These are phyloP conservation scores for Diarsia rubi DNA, from an alignment of 2,888 invertebrate genomes.

Conservation along the genomic window DNA sequence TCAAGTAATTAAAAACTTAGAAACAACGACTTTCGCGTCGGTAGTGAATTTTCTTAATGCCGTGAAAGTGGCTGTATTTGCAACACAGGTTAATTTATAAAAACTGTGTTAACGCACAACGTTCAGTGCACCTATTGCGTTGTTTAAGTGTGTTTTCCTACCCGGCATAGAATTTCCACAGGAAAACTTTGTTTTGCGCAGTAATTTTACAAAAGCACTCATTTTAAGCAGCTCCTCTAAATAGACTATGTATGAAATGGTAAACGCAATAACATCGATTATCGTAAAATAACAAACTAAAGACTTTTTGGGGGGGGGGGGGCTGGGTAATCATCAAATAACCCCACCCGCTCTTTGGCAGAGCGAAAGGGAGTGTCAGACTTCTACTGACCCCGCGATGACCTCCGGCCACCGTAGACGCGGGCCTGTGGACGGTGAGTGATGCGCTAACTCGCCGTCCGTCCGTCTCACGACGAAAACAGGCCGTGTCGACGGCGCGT, in stretches of 20 bases:
- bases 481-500: too few species aligned
- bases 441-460: too few species aligned
- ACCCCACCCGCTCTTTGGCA: too few species aligned
- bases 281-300: conserved; percentile 4
- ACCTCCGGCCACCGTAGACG: too few species aligned
- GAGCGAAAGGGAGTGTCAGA: too few species aligned
- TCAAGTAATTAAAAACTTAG: background rate
- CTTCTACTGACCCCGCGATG: too few species aligned
- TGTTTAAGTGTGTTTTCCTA: background rate
- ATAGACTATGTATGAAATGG: background rate
- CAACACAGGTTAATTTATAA: background rate
- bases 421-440: too few species aligned
- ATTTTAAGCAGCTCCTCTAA: too few species aligned
- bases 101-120: background rate
- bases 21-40: background rate
- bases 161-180: background rate
- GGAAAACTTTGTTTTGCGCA: background rate
- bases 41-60: background rate
- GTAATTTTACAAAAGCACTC: background rate
- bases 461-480: too few species aligned
- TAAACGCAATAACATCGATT: background rate
- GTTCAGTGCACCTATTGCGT: background rate
- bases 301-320: too few species aligned
- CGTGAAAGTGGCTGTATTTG: background rate
- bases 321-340: too few species aligned